Conservation (phyloP, 2,113 vertebrate species). For the human region GRCh38 chr2:66519001-66519500, state of each 20-base stretch:
- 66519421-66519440: not conserved
- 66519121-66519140: not conserved
- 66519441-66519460: not conserved
- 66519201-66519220: not conserved
- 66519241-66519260: not conserved
- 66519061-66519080: not conserved
- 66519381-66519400: not conserved
- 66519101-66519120: not conserved
- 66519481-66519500: not conserved
- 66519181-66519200: too few species aligned
- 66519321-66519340: not conserved
- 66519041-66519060: not conserved
- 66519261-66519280: not conserved
- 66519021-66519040: rapidly evolving
- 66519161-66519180: not conserved
- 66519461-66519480: not conserved
- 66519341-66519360: not conserved
- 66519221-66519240: not conserved
- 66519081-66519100: slow-evolving; percentile 18
- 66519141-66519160: not conserved
- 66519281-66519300: not conserved
- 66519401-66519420: rapidly evolving
- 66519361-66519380: not conserved
- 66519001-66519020: not conserved
- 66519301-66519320: not conserved